Base-by-base conservation (phyloP, 2,888 invertebrate species). In the Cheilosia pagana region DNA sequence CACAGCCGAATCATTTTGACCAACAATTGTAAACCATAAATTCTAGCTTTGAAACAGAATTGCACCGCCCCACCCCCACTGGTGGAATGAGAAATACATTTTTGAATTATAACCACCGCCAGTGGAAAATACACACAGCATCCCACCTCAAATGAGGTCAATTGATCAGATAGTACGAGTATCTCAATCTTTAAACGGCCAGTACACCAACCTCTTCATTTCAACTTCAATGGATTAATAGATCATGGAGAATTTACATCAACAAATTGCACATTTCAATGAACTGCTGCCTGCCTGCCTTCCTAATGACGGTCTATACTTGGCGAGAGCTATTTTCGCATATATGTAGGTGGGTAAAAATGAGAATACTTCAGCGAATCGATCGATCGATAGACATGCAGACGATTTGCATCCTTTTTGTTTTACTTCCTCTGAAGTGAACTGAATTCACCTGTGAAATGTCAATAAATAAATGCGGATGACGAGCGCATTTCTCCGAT, bases 191-290 rank as follows among this genome's bases (percentile, higher is more conserved):
- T 23, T 53, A 41, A 28, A 5, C 31, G 48, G 23, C 21, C 57
- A 71, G 50, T 25, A 57, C 10, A 55, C 25, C 76, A 50, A 59
- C 35, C 31, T 68, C 67, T 55, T 65, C 55, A 41, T 67, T 75
- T 81, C 75, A 55, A 75, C 67, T 81, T 68, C 12, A 75, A 68
- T 81, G 67, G 75, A 81, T 81, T 75, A 81, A 81, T 81, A 63
- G 81, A 75, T 81, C 75, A 81, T 81, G 60, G 81, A 57, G 68
- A 68, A 67, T 75, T 68, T 75, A 75, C 62, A 81, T 75, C 81
- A 81, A 81, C 62, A 75, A 75, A 81, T 68, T 68, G 81, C 62
- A 75, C 48, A 52, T 75, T 68, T 68, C 41, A 53, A 68, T 68
- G 68, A 62, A 74, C 52, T 79, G 12, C 65, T 31, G 35, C 12